These are phyloP conservation scores for Nematolebias whitei DNA, from an alignment of 2,113 vertebrate genomes.

Conservation along the genomic window DNA sequence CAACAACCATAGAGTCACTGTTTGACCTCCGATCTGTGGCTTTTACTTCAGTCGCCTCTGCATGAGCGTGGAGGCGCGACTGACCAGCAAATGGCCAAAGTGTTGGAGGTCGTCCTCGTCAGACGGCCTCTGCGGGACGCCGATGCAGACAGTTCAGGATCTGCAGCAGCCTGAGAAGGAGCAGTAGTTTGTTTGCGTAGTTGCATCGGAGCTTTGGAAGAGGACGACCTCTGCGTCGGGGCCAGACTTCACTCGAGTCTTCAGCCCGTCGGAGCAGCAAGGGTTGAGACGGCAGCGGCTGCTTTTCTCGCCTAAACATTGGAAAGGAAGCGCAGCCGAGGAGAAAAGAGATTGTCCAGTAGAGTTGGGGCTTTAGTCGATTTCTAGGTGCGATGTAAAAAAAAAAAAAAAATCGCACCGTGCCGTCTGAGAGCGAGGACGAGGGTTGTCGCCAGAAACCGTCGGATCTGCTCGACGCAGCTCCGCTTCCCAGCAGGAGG, in stretches of 20 bases:
- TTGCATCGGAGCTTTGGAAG: conserved; percentile 45
- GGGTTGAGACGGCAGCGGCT: conserved; percentile 7
- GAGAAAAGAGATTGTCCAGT: conserved; percentile 17
- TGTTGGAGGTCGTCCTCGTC: too few relatives aligned
- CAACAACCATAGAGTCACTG: conserved; percentile 33
- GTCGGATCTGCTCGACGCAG: conserved; percentile 46
- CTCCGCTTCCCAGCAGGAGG: conserved; percentile 7
- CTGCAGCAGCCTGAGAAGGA: conserved; percentile 43
- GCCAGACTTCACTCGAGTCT: conserved; percentile 35
- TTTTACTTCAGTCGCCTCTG: conserved; percentile 33
- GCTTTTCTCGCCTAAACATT: conserved; percentile 36
- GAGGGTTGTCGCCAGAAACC: conserved; percentile 17
- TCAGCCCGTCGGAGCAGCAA: conserved; percentile 23
- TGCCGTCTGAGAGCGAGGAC: conserved; percentile 42
- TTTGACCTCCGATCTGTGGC: conserved; percentile 31
- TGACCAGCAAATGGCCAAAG: conserved; percentile 13
- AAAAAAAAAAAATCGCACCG: too few relatives aligned
- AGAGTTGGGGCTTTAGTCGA: conserved; percentile 32
- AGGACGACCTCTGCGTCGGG: conserved; percentile 46
- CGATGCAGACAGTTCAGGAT: conserved; percentile 14
- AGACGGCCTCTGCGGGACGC: conserved; percentile 16
- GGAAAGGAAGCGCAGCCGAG: conserved; percentile 49
- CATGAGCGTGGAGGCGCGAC: conserved; percentile 17
- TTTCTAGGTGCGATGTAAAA: conserved; percentile 39
- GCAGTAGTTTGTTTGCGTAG: conserved; percentile 31